Evolutionary conservation across 2,797 vertebrate species (phyloP), one percentile per base, ranked within the genome.

Genomic region (Hippoglossus hippoglossus): DNA sequence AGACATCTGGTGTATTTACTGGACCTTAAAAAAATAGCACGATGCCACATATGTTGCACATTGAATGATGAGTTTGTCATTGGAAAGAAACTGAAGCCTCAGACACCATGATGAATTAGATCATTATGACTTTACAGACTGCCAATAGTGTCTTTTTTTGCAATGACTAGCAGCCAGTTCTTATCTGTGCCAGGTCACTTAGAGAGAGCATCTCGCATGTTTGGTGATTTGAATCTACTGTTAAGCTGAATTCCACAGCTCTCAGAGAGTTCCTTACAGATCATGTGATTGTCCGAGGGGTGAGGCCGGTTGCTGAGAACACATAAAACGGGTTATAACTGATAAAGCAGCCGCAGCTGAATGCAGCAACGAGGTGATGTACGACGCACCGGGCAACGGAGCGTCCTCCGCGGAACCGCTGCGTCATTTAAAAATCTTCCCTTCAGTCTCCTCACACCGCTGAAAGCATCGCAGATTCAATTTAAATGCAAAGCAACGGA

Each of bases 401-500:
- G 51, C 81, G 41, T 85, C 72, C 65, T 65, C 67, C 1, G 19
- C 24, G 67, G 58, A 71, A 63, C 62, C 82, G 64, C 74, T 71
- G 71, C 84, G 75, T 77, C 76, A 67, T 86, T 73, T 85, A 31
- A 46, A 75, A 82, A 3, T 3, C 88, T 65, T 75, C 63, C 79
- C 57, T 55, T 26, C 69, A 55, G 75, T 82, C 73, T 53, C 41
- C 39, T 60, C 73, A 41, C 83, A 83, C 68, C 68, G 75, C 39
- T 67, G 80, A 61, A 75, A 80, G 44, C 6, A 31, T 59, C 19
- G 22, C 59, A 77, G 66, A 91, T 94, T 89, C 86, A 90, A 92
- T 93, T 92, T 93, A 93, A 92, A 93, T 93, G 92, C 88, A 93
- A 91, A 93, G 84, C 84, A 83, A 89, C 67, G 63, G 50, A 62